These are phyloP conservation scores for Bacillus rossius DNA, from an alignment of 1,140 invertebrate species.

Conservation along the genomic window DNA sequence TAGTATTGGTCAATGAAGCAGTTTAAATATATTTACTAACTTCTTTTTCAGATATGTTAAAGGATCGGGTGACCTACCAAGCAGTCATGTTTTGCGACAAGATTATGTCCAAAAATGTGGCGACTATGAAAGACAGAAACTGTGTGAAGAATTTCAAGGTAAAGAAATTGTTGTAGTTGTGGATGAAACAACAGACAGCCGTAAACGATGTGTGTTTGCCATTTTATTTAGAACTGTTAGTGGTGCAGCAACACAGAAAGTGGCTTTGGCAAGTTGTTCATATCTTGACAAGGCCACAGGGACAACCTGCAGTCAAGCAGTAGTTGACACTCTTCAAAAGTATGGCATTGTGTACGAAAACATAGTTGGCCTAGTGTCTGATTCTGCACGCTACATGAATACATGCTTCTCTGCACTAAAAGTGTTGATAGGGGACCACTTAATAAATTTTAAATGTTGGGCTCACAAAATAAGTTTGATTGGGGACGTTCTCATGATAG, in stretches of 20 bases:
- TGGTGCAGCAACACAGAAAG: not conserved
- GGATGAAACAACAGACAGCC: slow-evolving; percentile 2
- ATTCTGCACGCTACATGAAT: slow-evolving; percentile 8
- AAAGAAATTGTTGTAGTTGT: not conserved
- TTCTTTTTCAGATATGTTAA: not conserved
- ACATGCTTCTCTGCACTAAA: not conserved
- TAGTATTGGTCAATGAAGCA: too few relatives aligned
- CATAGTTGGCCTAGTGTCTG: slow-evolving; percentile 3
- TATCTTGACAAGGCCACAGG: not conserved
- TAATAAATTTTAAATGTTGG: slow-evolving; percentile 5
- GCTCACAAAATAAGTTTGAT: slow-evolving; percentile 9
- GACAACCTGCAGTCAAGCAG: slow-evolving; percentile 1
- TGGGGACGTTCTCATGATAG: not conserved
- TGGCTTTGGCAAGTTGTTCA: not conserved
- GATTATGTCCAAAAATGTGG: slow-evolving; percentile 1
- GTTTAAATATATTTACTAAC: too few relatives aligned
- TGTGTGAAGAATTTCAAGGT: not conserved
- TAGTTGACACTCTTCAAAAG: not conserved
- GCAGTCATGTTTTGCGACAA: not conserved
- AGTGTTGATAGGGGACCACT: slow-evolving; percentile 1
- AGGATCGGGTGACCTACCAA: not conserved
- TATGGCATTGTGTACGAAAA: slow-evolving; percentile 9
- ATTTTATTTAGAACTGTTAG: slow-evolving; percentile 1
- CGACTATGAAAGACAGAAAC: not conserved
- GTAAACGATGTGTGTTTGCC: not conserved